Conservation (phyloP, 1,140 invertebrate genomes). For the Temnothorax curvispinosus region DNA sequence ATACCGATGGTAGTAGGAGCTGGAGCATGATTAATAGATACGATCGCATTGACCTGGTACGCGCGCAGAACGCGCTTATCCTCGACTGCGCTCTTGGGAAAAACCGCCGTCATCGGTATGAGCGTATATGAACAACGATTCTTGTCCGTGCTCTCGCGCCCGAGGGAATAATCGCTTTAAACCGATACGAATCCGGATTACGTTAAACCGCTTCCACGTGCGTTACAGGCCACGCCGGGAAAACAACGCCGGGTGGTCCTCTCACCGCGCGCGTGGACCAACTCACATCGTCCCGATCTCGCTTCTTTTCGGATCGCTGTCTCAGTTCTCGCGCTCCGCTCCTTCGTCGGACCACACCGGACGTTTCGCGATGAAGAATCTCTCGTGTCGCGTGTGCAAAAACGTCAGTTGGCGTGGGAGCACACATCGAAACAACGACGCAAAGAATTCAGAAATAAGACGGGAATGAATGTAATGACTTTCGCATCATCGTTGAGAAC, state of each 20-base stretch:
- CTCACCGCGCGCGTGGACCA: slow-evolving; percentile 33
- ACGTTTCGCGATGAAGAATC: slow-evolving; percentile 6
- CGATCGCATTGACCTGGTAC: slow-evolving; percentile 69
- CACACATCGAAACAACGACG: slow-evolving; percentile 19
- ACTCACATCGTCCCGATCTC: slow-evolving; percentile 33
- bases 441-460: slow-evolving; percentile 13
- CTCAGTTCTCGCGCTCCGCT: slow-evolving; percentile 46
- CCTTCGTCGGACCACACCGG: slow-evolving; percentile 18
- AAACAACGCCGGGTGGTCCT: slow-evolving; percentile 56
- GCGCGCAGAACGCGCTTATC: slow-evolving; percentile 61
- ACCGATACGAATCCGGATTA: slow-evolving; percentile 21
- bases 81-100: slow-evolving; percentile 63
- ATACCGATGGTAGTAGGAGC: slow-evolving; percentile 32
- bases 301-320: slow-evolving; percentile 38
- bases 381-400: slow-evolving; percentile 59
- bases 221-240: not conserved
- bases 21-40: slow-evolving; percentile 74
- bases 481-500: not conserved
- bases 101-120: slow-evolving; percentile 54
- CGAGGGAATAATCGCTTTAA: slow-evolving; percentile 49
- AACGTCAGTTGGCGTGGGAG: slow-evolving; percentile 8
- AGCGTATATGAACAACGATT: slow-evolving; percentile 52
- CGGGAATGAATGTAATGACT: not conserved
- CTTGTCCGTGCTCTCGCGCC: slow-evolving; percentile 53
- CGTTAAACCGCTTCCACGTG: slow-evolving; percentile 71